phyloP scores from a whole-genome alignment of 2,888 invertebrate species.

The Macrophya annulata region DNA sequence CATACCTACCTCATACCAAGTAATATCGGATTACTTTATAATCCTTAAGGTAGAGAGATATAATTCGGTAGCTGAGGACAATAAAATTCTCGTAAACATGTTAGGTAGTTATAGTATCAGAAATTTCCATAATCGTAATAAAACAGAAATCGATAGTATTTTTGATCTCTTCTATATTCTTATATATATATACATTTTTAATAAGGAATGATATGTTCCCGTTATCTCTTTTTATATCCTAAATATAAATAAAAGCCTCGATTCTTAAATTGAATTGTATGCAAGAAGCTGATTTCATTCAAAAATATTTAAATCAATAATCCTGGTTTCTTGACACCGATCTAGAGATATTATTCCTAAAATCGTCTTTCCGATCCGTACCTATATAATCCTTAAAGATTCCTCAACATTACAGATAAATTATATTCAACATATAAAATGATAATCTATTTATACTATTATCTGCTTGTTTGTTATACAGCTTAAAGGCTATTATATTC shows the following conservation, averaged over 20 bases:
- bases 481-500: not conserved
- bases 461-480: not conserved
- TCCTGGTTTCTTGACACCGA: not conserved
- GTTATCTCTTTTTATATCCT: slow-evolving; percentile 25
- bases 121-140: slow-evolving; percentile 64
- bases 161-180: slow-evolving; percentile 20
- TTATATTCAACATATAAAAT: not conserved
- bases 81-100: not conserved
- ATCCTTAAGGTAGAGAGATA: slow-evolving; percentile 15
- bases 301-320: not conserved
- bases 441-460: not conserved
- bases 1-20: not conserved
- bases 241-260: slow-evolving; percentile 16
- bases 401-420: not conserved
- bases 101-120: not conserved
- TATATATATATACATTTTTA: slow-evolving; percentile 1
- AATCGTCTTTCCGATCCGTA: not conserved
- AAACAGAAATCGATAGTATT: slow-evolving; percentile 40
- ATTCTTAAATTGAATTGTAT: slow-evolving; percentile 59
- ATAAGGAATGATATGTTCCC: slow-evolving; percentile 39
- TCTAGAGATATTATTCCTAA: not conserved
- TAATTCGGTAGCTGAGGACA: slow-evolving; percentile 62
- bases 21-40: slow-evolving; percentile 44
- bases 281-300: slow-evolving; percentile 2
- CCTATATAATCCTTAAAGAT: not conserved